Evolutionary conservation across 1,140 invertebrate genomes (phyloP).

Genomic region (Stegodyphus dumicola): DNA sequence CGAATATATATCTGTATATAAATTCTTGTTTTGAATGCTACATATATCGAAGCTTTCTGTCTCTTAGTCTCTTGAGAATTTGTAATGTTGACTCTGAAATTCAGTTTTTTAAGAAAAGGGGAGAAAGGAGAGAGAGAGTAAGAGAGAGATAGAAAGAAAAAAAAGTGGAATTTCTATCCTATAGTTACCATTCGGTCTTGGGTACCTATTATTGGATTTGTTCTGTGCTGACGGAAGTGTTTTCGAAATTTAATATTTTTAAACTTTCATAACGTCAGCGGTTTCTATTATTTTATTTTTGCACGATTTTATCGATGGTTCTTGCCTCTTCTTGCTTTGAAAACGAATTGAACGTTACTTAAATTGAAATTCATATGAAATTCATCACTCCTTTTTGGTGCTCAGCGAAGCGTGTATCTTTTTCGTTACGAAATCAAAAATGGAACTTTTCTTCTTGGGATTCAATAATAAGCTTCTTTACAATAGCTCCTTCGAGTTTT

Average conservation of each 20-base stretch:
- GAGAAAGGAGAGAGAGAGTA: conserved; percentile 2
- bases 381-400: conserved; percentile 24
- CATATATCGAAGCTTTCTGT: conserved; percentile 48
- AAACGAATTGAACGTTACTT: conserved; percentile 38
- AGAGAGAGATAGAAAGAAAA: conserved; percentile 3
- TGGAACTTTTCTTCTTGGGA: too few relatives aligned
- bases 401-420: too few relatives aligned
- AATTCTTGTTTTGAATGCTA: conserved; percentile 55
- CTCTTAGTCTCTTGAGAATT: conserved; percentile 43
- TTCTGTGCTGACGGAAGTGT: conserved; percentile 57
- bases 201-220: conserved; percentile 57
- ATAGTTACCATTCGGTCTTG: conserved; percentile 49
- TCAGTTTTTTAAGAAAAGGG: conserved; percentile 41
- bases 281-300: conserved; percentile 52
- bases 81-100: conserved; percentile 58
- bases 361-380: conserved; percentile 54
- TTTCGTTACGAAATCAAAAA: too few relatives aligned
- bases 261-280: conserved; percentile 60
- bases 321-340: conserved; percentile 15
- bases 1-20: conserved; percentile 50
- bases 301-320: conserved; percentile 40
- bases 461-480: too few relatives aligned
- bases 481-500: too few relatives aligned
- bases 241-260: conserved; percentile 61
- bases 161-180: conserved; percentile 51